Evolutionary conservation across 2,888 invertebrate species (phyloP).

Genomic region (Tiliacea aurago): DNA sequence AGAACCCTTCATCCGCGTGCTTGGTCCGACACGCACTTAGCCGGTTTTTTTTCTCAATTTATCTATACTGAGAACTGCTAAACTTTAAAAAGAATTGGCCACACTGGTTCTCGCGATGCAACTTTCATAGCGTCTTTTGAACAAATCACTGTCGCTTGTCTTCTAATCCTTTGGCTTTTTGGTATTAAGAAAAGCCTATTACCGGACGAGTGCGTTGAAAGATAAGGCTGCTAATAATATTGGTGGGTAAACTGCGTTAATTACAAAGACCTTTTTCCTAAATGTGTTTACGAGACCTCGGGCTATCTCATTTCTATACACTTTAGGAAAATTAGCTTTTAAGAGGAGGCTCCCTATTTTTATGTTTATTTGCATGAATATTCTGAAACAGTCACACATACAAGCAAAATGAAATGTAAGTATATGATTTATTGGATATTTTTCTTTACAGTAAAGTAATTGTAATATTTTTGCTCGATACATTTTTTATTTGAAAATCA

Average conservation of each 20-base stretch:
- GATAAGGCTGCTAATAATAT: conserved; percentile 56
- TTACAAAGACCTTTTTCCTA: conserved; percentile 55
- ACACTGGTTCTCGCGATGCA: neutral
- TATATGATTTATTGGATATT: too few relatives aligned
- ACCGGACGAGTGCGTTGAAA: conserved; percentile 35
- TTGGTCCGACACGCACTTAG: too few relatives aligned
- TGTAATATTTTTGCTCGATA: too few relatives aligned
- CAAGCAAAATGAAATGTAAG: too few relatives aligned
- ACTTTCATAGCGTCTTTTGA: neutral
- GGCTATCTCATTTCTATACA: conserved; percentile 7
- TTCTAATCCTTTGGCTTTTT: conserved; percentile 23
- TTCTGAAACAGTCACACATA: too few relatives aligned
- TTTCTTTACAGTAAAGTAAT: too few relatives aligned
- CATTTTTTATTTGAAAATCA: too few relatives aligned
- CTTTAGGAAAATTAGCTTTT: conserved; percentile 20
- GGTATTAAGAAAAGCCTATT: conserved; percentile 32
- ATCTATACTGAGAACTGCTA: too few relatives aligned
- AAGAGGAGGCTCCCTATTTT: too few relatives aligned
- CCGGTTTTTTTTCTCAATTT: too few relatives aligned
- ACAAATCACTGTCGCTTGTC: conserved; percentile 2
- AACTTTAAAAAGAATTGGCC: neutral
- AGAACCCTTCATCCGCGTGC: too few relatives aligned
- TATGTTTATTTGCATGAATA: too few relatives aligned
- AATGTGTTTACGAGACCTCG: conserved; percentile 38
- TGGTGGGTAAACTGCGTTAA: conserved; percentile 44